Evolutionary conservation across 2,888 invertebrate species (phyloP).

Genomic region (Dromius quadrimaculatus): DNA sequence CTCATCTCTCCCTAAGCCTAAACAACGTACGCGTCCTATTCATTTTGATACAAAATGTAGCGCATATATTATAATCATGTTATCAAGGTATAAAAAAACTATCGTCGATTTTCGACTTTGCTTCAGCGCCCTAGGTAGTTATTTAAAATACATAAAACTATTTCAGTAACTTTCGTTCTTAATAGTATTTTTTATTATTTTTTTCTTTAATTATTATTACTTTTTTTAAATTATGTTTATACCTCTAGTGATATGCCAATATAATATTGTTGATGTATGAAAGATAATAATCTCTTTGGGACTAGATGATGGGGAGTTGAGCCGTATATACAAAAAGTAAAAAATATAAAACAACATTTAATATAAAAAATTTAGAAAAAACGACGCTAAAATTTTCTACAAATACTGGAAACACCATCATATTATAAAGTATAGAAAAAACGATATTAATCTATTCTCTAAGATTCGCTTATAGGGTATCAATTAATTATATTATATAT

Average conservation of each 20-base stretch:
- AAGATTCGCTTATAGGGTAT: conserved; percentile 52
- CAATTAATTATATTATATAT: conserved; percentile 46
- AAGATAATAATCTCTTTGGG: conserved; percentile 52
- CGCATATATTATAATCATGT: conserved; percentile 47
- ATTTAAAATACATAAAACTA: conserved; percentile 52
- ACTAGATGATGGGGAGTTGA: conserved; percentile 52
- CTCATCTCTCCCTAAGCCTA: conserved; percentile 44
- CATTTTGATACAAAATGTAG: conserved; percentile 53
- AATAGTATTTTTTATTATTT: conserved; percentile 40
- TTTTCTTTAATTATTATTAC: conserved; percentile 34
- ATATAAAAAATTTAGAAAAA: conserved; percentile 53
- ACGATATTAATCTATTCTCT: conserved; percentile 50
- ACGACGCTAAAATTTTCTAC: conserved; percentile 52
- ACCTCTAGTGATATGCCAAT: conserved; percentile 53
- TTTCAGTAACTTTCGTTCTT: conserved; percentile 53
- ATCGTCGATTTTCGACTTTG: conserved; percentile 51
- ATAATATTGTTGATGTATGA: conserved; percentile 53
- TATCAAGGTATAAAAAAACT: conserved; percentile 52
- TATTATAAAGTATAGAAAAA: conserved; percentile 52
- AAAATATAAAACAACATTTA: conserved; percentile 53
- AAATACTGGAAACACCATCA: conserved; percentile 52
- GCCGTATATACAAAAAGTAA: conserved; percentile 53
- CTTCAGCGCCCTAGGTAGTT: conserved; percentile 49
- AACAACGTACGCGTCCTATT: conserved; percentile 48
- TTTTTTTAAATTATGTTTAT: conserved; percentile 42